A percentile compares a stretch with the other conserved stretches of the same genome.
These are phyloP conservation scores for Drosophila barbarae DNA, from an alignment of 2,888 invertebrate species.

Conservation along the genomic window DNA sequence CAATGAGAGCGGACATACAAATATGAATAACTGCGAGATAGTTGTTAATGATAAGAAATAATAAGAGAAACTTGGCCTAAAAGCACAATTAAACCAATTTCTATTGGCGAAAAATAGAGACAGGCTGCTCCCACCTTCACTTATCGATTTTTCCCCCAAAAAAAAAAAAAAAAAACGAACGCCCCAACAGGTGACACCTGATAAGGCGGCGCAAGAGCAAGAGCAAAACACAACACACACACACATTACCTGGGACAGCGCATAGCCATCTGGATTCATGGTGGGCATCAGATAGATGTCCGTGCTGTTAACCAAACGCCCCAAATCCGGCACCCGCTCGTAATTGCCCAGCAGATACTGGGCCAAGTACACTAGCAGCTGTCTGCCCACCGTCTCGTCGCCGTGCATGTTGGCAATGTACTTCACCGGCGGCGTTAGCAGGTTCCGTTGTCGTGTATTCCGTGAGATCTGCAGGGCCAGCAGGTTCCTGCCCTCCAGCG, in stretches of 20 bases:
- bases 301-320: slow-evolving; percentile 89
- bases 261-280: slow-evolving; percentile 98
- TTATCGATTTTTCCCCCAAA: slow-evolving; percentile 59
- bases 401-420: slow-evolving; percentile 98
- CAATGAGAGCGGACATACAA: background rate
- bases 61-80: background rate
- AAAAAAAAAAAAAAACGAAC: background rate
- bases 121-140: slow-evolving; percentile 2
- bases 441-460: slow-evolving; percentile 82
- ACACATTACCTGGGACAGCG: slow-evolving; percentile 85
- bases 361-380: slow-evolving; percentile 90
- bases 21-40: background rate
- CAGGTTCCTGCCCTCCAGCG: slow-evolving; percentile 89
- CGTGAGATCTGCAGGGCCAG: slow-evolving; percentile 86
- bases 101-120: too few species aligned
- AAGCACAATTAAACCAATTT: too few species aligned
- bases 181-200: slow-evolving; percentile 38
- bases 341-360: slow-evolving; percentile 90
- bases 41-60: slow-evolving; percentile 10
- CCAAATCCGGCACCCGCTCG: slow-evolving; percentile 85
- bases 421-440: slow-evolving; percentile 92
- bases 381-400: slow-evolving; percentile 93
- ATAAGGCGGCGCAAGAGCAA: background rate
- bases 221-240: background rate
- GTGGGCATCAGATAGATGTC: slow-evolving; percentile 98